phyloP scores from a whole-genome alignment of 2,113 vertebrate genomes.

The Cairina moschata region DNA sequence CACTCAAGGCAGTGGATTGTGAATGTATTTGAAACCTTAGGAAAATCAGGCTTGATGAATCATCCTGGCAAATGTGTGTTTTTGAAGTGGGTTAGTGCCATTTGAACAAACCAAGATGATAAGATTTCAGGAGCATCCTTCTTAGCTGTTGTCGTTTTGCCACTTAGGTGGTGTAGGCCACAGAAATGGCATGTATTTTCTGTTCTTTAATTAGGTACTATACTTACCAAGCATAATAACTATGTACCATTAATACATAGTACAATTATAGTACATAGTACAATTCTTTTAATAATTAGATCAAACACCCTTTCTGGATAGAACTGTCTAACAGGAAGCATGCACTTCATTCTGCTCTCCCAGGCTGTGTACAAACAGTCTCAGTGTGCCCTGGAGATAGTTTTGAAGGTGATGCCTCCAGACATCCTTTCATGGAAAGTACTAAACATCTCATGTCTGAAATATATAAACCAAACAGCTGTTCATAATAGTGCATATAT shows the following conservation, averaged over 20 bases:
- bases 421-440: not conserved
- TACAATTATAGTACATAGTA: not conserved
- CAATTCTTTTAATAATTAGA: not conserved
- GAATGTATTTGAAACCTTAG: not conserved
- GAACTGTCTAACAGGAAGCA: not conserved
- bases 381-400: not conserved
- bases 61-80: not conserved
- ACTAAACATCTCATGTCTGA: not conserved
- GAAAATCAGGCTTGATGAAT: not conserved
- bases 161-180: not conserved
- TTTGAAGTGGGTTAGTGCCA: not conserved
- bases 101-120: not conserved
- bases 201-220: not conserved
- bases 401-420: not conserved
- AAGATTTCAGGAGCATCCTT: not conserved
- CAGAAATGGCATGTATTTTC: not conserved
- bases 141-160: not conserved
- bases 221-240: not conserved
- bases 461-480: not conserved
- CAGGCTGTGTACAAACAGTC: not conserved
- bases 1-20: not conserved
- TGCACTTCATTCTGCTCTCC: accelerated
- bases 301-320: not conserved
- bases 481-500: accelerated
- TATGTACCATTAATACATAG: not conserved